These are phyloP conservation scores for Gymnocypris eckloni DNA, from an alignment of 2,797 vertebrate genomes.

Conservation along the genomic window DNA sequence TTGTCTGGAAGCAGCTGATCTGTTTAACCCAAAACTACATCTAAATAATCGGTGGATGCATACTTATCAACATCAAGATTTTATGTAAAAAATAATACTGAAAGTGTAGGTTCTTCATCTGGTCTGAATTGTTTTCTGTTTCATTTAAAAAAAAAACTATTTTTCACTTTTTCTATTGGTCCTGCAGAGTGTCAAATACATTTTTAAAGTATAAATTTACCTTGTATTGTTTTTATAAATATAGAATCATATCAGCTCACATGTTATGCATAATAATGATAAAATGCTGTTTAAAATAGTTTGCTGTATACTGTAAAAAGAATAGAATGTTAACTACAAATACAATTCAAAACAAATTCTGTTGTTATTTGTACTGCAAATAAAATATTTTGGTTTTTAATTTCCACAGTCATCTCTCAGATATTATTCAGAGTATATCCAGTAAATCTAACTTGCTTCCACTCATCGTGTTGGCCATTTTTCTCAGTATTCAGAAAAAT, in stretches of 20 bases:
- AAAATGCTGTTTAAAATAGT: not conserved
- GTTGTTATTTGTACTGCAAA: not conserved
- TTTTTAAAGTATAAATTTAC: not conserved
- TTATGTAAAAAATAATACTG: not conserved
- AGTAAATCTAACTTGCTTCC: not conserved
- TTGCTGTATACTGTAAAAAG: too few relatives aligned
- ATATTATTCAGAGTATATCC: constrained; percentile 51
- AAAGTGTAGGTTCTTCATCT: not conserved
- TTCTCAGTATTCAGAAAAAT: not conserved
- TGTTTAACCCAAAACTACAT: constrained; percentile 17
- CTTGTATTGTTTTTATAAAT: not conserved
- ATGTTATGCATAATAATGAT: not conserved
- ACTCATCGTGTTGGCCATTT: not conserved
- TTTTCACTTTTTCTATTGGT: not conserved
- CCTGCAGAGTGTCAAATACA: not conserved
- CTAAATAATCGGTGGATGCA: not conserved
- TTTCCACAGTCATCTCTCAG: constrained; percentile 50
- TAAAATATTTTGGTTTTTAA: not conserved
- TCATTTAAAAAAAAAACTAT: too few relatives aligned
- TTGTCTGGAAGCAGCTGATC: constrained; percentile 26
- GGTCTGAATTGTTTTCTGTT: not conserved
- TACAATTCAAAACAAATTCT: not conserved
- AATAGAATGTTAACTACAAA: not conserved
- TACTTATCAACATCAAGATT: not conserved
- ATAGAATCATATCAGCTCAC: not conserved